Percentiles rank a stretch among this genome's conserved stretches.
phyloP scores from a whole-genome alignment of 2,888 invertebrate species.

The Opisthograptis luteolata region DNA sequence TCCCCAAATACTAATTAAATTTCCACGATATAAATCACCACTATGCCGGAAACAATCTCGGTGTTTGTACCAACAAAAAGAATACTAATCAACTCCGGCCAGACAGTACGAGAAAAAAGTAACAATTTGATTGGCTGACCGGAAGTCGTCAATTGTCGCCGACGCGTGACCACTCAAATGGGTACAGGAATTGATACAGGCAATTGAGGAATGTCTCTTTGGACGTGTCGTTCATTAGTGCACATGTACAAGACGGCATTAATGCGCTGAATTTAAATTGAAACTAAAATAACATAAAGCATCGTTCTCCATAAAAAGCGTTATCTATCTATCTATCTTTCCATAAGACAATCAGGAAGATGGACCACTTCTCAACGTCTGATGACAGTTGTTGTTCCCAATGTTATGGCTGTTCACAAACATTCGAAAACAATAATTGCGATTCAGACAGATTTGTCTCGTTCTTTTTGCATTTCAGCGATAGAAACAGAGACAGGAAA shows the following conservation, averaged over 20 bases:
- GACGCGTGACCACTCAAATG: slow-evolving; percentile 45
- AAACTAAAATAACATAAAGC: slow-evolving; percentile 5
- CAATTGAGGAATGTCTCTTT: slow-evolving; percentile 33
- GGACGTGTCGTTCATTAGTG: slow-evolving; percentile 17
- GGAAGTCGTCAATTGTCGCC: slow-evolving; percentile 45
- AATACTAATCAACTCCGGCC: slow-evolving; percentile 28
- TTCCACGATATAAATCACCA: slow-evolving; percentile 16
- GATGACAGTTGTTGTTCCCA: too few relatives aligned
- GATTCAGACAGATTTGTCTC: too few relatives aligned
- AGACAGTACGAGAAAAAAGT: slow-evolving; percentile 33
- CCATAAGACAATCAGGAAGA: not conserved
- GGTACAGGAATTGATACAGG: slow-evolving; percentile 34
- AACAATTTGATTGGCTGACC: slow-evolving; percentile 41
- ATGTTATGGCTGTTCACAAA: too few relatives aligned
- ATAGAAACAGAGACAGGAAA: too few relatives aligned
- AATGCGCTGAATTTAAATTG: not conserved
- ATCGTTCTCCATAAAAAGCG: too few relatives aligned
- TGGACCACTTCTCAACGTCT: too few relatives aligned
- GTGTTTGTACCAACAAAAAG: slow-evolving; percentile 35
- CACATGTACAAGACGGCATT: not conserved
- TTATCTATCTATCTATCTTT: too few relatives aligned
- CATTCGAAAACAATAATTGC: too few relatives aligned
- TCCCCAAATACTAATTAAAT: slow-evolving; percentile 2
- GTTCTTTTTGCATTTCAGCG: too few relatives aligned
- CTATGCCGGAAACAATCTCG: slow-evolving; percentile 48